These are phyloP conservation scores for Drosophila barbarae DNA, from an alignment of 2,888 invertebrate genomes.

Conservation along the genomic window DNA sequence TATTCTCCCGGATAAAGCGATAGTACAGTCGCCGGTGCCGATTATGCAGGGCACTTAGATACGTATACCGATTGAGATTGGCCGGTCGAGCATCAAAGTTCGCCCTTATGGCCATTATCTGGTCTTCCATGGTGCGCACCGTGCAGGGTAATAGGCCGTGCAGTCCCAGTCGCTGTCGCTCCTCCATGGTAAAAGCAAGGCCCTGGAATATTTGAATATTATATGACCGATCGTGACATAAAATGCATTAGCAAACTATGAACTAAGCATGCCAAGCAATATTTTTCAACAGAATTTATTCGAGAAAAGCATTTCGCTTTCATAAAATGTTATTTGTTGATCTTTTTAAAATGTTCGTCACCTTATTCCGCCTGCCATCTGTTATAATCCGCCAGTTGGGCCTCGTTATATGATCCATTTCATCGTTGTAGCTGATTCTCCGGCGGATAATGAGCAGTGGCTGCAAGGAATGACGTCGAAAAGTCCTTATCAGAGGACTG, in stretches of 20 bases:
- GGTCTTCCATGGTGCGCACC: constrained; percentile 91
- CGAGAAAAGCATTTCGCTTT: neutral
- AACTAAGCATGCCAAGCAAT: neutral
- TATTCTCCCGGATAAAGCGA: constrained; percentile 89
- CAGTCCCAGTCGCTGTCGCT: constrained; percentile 93
- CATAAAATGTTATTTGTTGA: neutral
- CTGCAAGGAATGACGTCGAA: too few relatives aligned
- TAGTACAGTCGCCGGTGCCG: constrained; percentile 97
- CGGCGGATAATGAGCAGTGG: neutral
- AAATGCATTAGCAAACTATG: too few relatives aligned
- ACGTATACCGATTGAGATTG: constrained; percentile 94
- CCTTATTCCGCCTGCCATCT: constrained; percentile 13
- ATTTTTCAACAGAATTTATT: neutral
- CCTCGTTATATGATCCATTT: neutral
- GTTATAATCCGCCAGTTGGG: constrained; percentile 1
- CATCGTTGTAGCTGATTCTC: constrained; percentile 1
- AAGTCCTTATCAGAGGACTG: neutral
- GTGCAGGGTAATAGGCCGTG: constrained; percentile 95
- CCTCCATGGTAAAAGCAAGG: constrained; percentile 83
- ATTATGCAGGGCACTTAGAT: constrained; percentile 88
- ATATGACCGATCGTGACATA: too few relatives aligned
- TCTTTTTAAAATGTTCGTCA: neutral
- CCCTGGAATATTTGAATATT: too few relatives aligned
- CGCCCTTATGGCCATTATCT: constrained; percentile 88
- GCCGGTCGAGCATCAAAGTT: constrained; percentile 90